Evolutionary conservation across 2,797 vertebrate genomes (phyloP).

Genomic region (Anas capensis): DNA sequence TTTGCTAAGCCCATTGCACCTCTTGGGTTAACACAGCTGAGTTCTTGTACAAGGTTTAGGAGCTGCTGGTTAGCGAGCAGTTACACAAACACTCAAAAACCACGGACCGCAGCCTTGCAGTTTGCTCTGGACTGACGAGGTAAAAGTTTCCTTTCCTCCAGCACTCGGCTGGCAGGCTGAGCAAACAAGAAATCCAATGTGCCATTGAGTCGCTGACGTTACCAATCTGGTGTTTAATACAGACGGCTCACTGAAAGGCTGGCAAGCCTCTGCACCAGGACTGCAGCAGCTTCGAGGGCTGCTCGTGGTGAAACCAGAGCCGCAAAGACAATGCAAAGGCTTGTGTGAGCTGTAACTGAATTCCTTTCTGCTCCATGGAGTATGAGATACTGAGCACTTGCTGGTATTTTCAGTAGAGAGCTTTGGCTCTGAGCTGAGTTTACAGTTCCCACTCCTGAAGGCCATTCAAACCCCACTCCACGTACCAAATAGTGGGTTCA

Average conservation of each 20-base stretch:
- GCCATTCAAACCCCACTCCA: neutral
- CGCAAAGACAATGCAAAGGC: neutral
- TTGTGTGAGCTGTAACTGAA: neutral
- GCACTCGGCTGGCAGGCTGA: slow-evolving; percentile 11
- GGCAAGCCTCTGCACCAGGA: neutral
- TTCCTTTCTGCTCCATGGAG: neutral
- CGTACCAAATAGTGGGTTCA: fast-evolving
- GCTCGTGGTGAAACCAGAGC: neutral
- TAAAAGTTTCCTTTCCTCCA: slow-evolving; percentile 22
- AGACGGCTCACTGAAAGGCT: fast-evolving
- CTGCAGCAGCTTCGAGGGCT: neutral
- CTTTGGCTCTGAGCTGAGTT: neutral
- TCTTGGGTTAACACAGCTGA: neutral
- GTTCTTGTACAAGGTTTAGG: neutral
- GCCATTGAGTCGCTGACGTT: neutral
- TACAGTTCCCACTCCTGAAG: neutral
- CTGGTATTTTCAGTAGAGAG: neutral
- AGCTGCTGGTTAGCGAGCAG: neutral
- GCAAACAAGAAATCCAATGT: neutral
- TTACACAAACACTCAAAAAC: neutral
- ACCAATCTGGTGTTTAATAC: neutral
- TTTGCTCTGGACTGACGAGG: neutral
- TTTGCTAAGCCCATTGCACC: neutral
- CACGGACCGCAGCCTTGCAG: neutral
- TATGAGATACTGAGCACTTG: neutral